Conservation (phyloP, 1,140 invertebrate genomes). For the Diorhabda elongata region DNA sequence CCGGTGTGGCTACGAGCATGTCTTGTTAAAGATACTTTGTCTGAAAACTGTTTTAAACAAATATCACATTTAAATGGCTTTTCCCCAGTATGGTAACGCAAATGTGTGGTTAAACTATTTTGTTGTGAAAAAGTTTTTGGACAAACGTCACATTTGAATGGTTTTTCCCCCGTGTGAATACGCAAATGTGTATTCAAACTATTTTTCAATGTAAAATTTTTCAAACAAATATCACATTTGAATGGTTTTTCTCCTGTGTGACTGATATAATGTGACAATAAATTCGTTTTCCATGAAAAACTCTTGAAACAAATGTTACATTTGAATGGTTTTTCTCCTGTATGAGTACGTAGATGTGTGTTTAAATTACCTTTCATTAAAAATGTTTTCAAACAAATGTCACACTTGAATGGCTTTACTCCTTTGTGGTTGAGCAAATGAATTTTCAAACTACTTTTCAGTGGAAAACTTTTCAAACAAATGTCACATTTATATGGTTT, state of each 20-base stretch:
- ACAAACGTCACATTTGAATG: not conserved
- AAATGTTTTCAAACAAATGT: slow-evolving; percentile 50
- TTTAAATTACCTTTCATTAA: slow-evolving; percentile 52
- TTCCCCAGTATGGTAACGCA: not conserved
- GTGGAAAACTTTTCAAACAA: slow-evolving; percentile 7
- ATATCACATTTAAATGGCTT: not conserved
- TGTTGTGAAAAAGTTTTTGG: not conserved
- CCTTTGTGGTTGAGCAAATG: not conserved
- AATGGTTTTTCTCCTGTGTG: too few relatives aligned
- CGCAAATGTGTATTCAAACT: not conserved
- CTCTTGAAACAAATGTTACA: not conserved
- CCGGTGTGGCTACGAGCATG: not conserved
- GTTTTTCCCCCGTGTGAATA: not conserved
- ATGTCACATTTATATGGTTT: slow-evolving; percentile 7
- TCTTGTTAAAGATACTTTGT: not conserved
- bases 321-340: slow-evolving; percentile 64
- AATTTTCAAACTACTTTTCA: not conserved
- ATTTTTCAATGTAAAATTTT: too few relatives aligned
- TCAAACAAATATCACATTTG: too few relatives aligned
- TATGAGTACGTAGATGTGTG: slow-evolving; percentile 54
- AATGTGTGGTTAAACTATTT: not conserved
- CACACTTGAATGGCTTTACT: slow-evolving; percentile 26
- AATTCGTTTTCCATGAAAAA: too few relatives aligned
- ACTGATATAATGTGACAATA: too few relatives aligned
- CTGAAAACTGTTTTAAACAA: not conserved